Base-by-base conservation (phyloP, 2,888 invertebrate genomes). In the Andrena praecox region DNA sequence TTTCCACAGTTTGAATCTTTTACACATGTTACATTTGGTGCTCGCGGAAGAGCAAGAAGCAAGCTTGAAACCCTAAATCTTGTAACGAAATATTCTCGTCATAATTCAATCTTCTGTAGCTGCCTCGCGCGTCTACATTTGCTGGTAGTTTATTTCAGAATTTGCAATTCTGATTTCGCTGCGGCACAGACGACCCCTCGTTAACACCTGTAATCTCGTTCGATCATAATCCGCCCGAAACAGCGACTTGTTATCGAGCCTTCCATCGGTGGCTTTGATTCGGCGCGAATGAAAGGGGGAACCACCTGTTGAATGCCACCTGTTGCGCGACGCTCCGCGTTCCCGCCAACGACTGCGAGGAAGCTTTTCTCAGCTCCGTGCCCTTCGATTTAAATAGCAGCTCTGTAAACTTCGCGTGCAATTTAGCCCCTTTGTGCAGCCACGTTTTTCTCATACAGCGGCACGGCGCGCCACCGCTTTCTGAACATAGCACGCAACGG, bases 251-350 rank as follows among this genome's bases (percentile, higher is more conserved):
- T 31, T 10, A 29, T 35, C 33, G 24, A 8, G n/a, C 24, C 66
- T 29, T 68, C 10, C 29, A 59, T 69, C 71, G 27, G 12, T 4
- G 31, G 29, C 59, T 52, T 56, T 74, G 82, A 74, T 78, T 75
- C 48, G 56, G 48, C 68, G 42, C 60, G 59, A n/a, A 16, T 48
- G 7, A 62, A 33, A 54, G 35, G 48, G 62, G n/a, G 42, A 42
- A 33, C 20, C 66, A 72, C 73, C 77, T 77, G 67, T 78, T 74
- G 59, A 80, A 70, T 56, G 56, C 80, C 77, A 85, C 86, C 84
- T 85, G 85, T 86, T 86, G 83, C 63, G 76, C 60, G 63, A 77
- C 42, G 33, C 77, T 78, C 78, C 82, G 79, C 77, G 85, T 73
- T 27, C 60, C 62, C 54, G 42, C 10, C 10, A 3, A 8, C 27